Conservation (phyloP, 2,797 vertebrate genomes). For the Anguilla anguilla region DNA sequence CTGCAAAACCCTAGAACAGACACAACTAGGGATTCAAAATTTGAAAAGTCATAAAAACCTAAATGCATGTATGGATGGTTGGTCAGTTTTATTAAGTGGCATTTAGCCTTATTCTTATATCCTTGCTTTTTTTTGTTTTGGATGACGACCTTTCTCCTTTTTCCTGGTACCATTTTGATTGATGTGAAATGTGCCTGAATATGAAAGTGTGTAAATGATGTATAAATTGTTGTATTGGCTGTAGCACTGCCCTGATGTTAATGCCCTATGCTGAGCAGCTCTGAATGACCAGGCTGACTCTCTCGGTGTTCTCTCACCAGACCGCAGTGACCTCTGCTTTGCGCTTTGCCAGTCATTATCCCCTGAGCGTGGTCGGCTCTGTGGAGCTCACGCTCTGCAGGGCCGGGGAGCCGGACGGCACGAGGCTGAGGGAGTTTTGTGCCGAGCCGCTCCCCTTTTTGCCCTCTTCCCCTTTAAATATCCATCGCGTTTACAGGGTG, state of each 20-base stretch:
- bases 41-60: not conserved
- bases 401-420: not conserved
- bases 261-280: not conserved
- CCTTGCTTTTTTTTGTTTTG: not conserved
- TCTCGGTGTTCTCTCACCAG: not conserved
- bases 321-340: not conserved
- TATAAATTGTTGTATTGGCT: not conserved
- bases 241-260: not conserved
- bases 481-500: constrained; percentile 16
- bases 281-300: not conserved
- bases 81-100: not conserved
- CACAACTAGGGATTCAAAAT: not conserved
- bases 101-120: not conserved
- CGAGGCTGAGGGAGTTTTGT: not conserved
- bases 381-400: not conserved
- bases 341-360: not conserved
- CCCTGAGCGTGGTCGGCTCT: no score
- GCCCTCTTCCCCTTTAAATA: not conserved
- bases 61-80: not conserved
- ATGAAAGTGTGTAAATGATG: not conserved
- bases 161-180: not conserved
- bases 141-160: not conserved
- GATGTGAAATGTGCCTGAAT: not conserved
- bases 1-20: not conserved
- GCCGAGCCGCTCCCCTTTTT: not conserved